Percentiles rank a stretch among this genome's conserved stretches.
Evolutionary conservation across 2,888 invertebrate genomes (phyloP).

Genomic region (Drosophila neotestacea): DNA sequence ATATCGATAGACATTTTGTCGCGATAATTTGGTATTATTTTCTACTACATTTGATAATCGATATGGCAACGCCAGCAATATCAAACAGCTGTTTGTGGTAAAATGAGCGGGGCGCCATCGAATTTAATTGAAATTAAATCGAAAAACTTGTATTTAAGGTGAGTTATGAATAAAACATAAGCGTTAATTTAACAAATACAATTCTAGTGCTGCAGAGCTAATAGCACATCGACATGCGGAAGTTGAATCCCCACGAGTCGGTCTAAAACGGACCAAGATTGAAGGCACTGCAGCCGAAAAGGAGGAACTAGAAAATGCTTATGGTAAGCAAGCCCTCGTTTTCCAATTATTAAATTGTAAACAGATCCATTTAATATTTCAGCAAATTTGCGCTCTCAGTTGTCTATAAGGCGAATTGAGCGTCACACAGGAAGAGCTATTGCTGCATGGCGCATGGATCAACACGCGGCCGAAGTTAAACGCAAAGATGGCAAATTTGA

Average conservation of each 20-base stretch:
- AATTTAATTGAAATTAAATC: constrained; percentile 63
- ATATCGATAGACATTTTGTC: background rate
- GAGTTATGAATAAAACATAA: constrained; percentile 16
- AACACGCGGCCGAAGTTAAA: constrained; percentile 75
- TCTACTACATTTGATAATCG: background rate
- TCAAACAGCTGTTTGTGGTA: constrained; percentile 35
- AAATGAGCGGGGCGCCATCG: constrained; percentile 38
- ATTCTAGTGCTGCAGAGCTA: constrained; percentile 68
- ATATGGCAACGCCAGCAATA: constrained; percentile 25
- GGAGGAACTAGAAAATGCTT: constrained; percentile 66
- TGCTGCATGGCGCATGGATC: constrained; percentile 75
- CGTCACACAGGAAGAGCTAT: constrained; percentile 75
- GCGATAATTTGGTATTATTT: constrained; percentile 18
- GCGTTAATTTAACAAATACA: background rate
- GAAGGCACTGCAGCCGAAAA: constrained; percentile 63
- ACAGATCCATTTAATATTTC: constrained; percentile 41
- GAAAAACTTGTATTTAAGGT: constrained; percentile 72
- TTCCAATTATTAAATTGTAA: background rate
- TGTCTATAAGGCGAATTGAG: constrained; percentile 80
- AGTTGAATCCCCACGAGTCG: constrained; percentile 52
- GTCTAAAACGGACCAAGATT: constrained; percentile 74
- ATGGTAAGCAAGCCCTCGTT: constrained; percentile 55
- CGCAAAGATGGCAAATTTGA: constrained; percentile 84
- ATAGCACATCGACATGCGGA: constrained; percentile 66
- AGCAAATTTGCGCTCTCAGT: constrained; percentile 75